Evolutionary conservation across 1,140 invertebrate species (phyloP).

Genomic region (Lepidotrigona ventralis): DNA sequence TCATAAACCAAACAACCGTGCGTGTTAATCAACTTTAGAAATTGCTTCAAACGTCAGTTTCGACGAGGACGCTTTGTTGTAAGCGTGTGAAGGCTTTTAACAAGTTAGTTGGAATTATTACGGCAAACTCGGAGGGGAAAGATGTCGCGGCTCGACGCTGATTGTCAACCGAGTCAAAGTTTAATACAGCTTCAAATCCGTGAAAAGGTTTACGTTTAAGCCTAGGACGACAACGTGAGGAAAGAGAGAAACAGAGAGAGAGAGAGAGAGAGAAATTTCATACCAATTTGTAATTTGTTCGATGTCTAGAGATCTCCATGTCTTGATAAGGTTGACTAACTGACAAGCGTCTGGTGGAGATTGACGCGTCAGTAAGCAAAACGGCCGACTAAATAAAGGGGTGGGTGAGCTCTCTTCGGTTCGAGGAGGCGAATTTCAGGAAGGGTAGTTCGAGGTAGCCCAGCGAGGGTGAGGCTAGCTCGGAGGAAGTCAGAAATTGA

Average conservation of each 20-base stretch:
- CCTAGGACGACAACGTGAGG: not conserved
- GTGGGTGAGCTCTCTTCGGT: conserved; percentile 41
- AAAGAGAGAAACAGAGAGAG: not conserved
- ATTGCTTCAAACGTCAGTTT: conserved; percentile 6
- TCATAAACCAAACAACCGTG: not conserved
- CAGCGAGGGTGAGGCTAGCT: conserved; percentile 7
- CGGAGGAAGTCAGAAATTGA: conserved; percentile 70
- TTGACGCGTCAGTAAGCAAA: conserved; percentile 60
- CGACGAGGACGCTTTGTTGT: not conserved
- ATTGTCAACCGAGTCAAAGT: conserved; percentile 51
- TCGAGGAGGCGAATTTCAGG: conserved; percentile 30
- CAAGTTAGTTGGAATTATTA: conserved; percentile 51
- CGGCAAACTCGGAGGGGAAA: conserved; percentile 39
- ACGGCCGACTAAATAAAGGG: conserved; percentile 64
- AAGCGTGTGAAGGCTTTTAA: conserved; percentile 32
- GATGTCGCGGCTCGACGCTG: conserved; percentile 14
- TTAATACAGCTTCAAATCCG: conserved; percentile 45
- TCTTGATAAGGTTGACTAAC: conserved; percentile 30
- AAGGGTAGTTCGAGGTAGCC: conserved; percentile 31
- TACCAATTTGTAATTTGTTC: conserved; percentile 62
- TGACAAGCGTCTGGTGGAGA: conserved; percentile 53
- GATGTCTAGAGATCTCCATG: conserved; percentile 51
- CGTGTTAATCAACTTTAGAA: not conserved
- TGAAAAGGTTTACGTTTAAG: conserved; percentile 27
- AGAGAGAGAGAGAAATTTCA: not conserved